phyloP scores from a whole-genome alignment of 2,888 invertebrate genomes.

The Nyleta sp. region DNA sequence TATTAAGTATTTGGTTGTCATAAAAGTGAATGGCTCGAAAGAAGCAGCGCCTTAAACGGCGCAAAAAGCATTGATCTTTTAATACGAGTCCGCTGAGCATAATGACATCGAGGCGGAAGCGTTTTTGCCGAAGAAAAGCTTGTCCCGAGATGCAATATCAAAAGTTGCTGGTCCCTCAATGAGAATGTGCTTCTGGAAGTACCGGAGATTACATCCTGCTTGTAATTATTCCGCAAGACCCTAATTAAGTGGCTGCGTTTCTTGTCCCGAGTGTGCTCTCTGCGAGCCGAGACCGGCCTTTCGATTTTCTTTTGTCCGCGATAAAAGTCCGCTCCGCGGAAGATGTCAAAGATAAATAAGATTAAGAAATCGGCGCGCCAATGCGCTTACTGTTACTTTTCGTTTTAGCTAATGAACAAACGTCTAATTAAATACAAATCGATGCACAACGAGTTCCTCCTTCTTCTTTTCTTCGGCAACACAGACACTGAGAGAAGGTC shows the following conservation, averaged over 20 bases:
- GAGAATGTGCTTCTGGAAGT: slow-evolving; percentile 59
- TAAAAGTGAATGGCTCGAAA: slow-evolving; percentile 10
- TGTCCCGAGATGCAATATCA: slow-evolving; percentile 58
- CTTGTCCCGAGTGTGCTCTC: slow-evolving; percentile 37
- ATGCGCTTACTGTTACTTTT: background rate
- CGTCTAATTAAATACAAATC: background rate
- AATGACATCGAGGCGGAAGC: slow-evolving; percentile 49
- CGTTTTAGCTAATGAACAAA: background rate
- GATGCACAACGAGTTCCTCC: background rate
- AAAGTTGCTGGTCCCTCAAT: slow-evolving; percentile 40
- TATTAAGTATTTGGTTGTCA: slow-evolving; percentile 1
- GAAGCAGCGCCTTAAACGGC: background rate
- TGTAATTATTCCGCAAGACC: slow-evolving; percentile 62
- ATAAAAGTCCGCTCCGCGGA: slow-evolving; percentile 29
- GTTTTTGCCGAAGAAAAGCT: slow-evolving; percentile 52
- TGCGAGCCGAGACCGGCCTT: slow-evolving; percentile 21
- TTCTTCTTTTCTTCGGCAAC: too few species aligned
- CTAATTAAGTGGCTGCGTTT: slow-evolving; percentile 63
- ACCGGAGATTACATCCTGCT: slow-evolving; percentile 65
- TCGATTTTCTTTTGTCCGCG: slow-evolving; percentile 47
- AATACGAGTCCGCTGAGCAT: slow-evolving; percentile 9
- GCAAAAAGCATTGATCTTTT: slow-evolving; percentile 22
- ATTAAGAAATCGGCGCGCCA: slow-evolving; percentile 22
- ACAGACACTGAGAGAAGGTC: too few species aligned
- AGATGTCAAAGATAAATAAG: slow-evolving; percentile 35